A percentile compares a stretch with the other conserved stretches of the same genome.
Conservation (phyloP, 2,888 invertebrate genomes). For the Lasius fuliginosus region DNA sequence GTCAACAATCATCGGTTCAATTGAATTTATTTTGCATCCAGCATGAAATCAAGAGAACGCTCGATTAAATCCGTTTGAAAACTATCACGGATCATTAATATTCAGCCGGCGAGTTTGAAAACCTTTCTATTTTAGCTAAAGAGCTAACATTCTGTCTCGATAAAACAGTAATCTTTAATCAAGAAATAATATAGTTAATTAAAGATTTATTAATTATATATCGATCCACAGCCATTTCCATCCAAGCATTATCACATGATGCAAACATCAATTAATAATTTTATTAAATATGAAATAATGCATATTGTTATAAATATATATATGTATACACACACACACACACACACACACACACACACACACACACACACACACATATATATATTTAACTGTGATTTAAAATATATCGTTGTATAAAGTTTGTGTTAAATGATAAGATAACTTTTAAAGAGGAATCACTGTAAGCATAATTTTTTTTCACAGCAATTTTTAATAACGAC, state of each 20-base stretch:
- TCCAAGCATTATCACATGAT: neutral
- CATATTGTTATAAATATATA: neutral
- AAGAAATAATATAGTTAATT: neutral
- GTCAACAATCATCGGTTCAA: neutral
- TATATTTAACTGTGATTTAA: neutral
- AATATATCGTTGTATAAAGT: neutral
- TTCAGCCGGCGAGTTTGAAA: neutral
- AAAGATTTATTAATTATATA: neutral
- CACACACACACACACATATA: neutral
- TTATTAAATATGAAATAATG: neutral
- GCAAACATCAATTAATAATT: neutral
- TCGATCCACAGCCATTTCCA: neutral
- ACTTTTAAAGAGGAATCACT: no score
- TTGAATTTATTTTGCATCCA: constrained; percentile 20
- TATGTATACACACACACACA: no score
- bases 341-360: neutral
- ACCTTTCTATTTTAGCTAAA: neutral
- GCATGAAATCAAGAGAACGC: neutral
- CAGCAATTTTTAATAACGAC: neutral
- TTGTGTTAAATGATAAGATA: neutral
- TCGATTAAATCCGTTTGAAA: constrained; percentile 2
- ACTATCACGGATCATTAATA: constrained; percentile 9
- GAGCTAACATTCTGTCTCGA: neutral
- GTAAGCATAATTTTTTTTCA: neutral
- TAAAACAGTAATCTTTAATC: neutral